Base-by-base conservation (phyloP, 2,797 vertebrate species). In the Acestrorhynchus altus region DNA sequence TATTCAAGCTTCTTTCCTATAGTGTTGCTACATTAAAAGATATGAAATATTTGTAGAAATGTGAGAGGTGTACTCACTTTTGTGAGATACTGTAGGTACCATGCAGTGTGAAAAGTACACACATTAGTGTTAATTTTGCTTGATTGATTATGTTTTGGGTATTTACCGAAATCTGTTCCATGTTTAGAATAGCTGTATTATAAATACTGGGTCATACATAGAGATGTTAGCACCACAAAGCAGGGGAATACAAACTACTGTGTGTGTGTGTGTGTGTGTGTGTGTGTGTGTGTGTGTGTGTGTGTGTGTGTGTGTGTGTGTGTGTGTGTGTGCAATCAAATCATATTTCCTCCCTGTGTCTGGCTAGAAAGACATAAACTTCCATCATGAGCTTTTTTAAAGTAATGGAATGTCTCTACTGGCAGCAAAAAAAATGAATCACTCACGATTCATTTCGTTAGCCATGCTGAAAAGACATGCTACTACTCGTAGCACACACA, bases 391-490 rank as follows among this genome's bases (percentile, higher is more conserved):
- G 18, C 13, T 59, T 51, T 59, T 51, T 76, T 61, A 71, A 65
- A 72, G 60, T 65, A 31, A 56, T 63, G 69, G 46, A 79, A 78
- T 75, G 42, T 77, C 72, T 81, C 61, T 63, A 66, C 72, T 65
- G 74, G 70, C 67, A 66, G 56, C 15, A 26, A 20, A 60, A 11
- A 73, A 35, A 60, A 66, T 57, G 42, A 74, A 51, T 72, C 46
- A 66, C 63, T 77, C 20, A 67, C 20, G 39, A 74, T 64, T 47
- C 20, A 8, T 47, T 74, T 60, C 44, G 74, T 66, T 74, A 35
- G 52, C 46, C 46, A 28, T 60, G 75, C 70, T 69, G 63, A 77
- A 69, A 77, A 79, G 59, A 72, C 31, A 3, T 60, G 67, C 46
- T 70, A 63, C 70, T 76, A 78, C 63, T 75, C 40, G 69, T 60